Conservation (phyloP, 2,797 vertebrate genomes). For the Chiloscyllium punctatum region DNA sequence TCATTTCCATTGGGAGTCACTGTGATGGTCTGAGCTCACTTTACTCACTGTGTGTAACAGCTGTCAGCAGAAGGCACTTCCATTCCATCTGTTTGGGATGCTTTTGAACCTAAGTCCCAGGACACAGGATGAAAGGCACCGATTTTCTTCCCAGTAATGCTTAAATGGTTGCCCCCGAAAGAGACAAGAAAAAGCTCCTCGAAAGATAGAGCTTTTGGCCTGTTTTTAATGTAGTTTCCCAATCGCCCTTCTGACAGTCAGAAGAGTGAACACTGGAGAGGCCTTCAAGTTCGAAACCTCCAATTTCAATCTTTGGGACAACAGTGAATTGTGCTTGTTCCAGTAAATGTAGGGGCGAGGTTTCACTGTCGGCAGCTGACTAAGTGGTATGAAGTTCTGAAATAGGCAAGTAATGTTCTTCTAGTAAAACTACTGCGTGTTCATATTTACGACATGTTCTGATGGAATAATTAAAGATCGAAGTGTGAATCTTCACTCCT, state of each 20-base stretch:
- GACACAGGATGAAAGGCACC: background rate
- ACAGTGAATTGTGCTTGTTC: background rate
- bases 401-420: background rate
- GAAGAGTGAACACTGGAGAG: background rate
- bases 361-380: background rate
- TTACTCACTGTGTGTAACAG: background rate
- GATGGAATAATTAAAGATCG: background rate
- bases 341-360: background rate
- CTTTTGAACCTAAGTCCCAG: background rate
- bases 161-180: background rate
- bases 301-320: background rate
- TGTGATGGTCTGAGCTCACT: background rate
- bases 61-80: background rate
- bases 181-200: background rate
- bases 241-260: background rate
- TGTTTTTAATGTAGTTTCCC: constrained; percentile 21
- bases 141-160: background rate
- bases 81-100: constrained; percentile 21
- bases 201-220: background rate
- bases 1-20: background rate
- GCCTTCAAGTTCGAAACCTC: background rate
- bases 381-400: background rate
- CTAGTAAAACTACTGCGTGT: background rate
- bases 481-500: too few species aligned
- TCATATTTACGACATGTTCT: background rate